Base-by-base conservation (phyloP, 2,888 invertebrate genomes). In the Embidobia sp. region DNA sequence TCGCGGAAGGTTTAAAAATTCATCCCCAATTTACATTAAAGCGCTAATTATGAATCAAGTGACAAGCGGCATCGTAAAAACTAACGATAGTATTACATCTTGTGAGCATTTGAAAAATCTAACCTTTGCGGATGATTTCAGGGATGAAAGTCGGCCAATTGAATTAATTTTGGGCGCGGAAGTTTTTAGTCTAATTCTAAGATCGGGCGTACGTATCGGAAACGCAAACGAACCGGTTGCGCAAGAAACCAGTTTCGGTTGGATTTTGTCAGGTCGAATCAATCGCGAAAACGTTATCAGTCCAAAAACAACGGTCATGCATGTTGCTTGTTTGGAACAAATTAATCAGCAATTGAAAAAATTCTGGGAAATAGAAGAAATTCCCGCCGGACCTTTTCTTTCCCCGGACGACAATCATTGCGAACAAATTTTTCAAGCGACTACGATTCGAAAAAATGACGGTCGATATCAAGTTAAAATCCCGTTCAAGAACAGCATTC, bases 131-230 rank as follows among this genome's bases (percentile, higher is more conserved):
- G 48, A 63, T 13, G n/a, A 46, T 5, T 16, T 46, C 15, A 6
- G 13, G 0, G 18, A 2, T 6, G n/a, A 6, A 13, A 11, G 13
- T n/a, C 1, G 15, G n/a, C 31, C 35, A 1, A 49, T 63, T 27
- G 27, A 49, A 7, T n/a, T 63, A 8, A 15, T 63, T 4, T 33
- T 49, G 8, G 63, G 49, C 4, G 46, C 63, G 6, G 63, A 63
- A 22, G 37, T 63, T 7, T 63, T 63, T 15, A 49, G 63, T 15
- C 27, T 27, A 2, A 37, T 63, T 15, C 27, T 66, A 10, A 10
- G 18, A 33, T 2, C n/a, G 0, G 67, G 57, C 3, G 46, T 67
- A 1, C 44, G 48, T 3, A 2, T 16, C n/a, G 67, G 57, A 4
- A 22, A 16, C 4, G 22, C n/a, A 40, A 35, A 35, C 10, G 22